Evolutionary conservation across 1,140 invertebrate genomes (phyloP), one percentile per base, ranked within the genome.

Genomic region (Drosophila miranda): DNA sequence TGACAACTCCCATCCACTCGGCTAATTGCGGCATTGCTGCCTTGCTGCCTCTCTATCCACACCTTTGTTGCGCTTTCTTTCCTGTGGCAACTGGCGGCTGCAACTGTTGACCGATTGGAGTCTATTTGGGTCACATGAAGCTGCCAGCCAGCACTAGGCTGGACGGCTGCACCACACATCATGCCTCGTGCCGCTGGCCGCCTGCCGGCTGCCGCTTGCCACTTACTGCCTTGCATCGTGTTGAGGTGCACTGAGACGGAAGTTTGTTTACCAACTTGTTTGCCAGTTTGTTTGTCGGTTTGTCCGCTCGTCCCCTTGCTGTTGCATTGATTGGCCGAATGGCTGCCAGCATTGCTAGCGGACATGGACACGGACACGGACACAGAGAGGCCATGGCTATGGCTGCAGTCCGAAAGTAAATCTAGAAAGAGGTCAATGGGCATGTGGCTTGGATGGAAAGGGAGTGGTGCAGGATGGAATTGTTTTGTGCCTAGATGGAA

Each of bases 61-160:
- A 44, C 53, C 16, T 51, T 54, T 53, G 16, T 6, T 38, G 64
- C 59, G 78, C 78, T 57, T 75, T 67, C 54, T 73, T 78, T 78
- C 79, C 81, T 74, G 54, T 66, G 79, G 19, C 19, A 19, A 19
- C 19, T 2, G 19, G 19, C 19, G 19, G 53, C 60, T 56, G 64
- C 51, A 78, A 13, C 34, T 38, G 67, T 61, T 70, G 69, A 72
- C 68, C 68, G 71, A 59, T 55, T 60, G 45, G 48, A 26, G 69
- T 56, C 64, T 67, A 84, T 84, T 74, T 86, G 78, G 81, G 81
- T 86, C 81, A 82, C 66, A n/a, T n/a, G n/a, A n/a, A n/a, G n/a
- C n/a, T n/a, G n/a, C n/a, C n/a, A n/a, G n/a, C n/a, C n/a, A 55
- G 44, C 44, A 30, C 13, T 19, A 44, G 49, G 61, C n/a, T 44